A percentile compares a stretch with the other conserved stretches of the same genome.
Conservation (phyloP, 2,888 invertebrate species). For the Xestia xanthographa region DNA sequence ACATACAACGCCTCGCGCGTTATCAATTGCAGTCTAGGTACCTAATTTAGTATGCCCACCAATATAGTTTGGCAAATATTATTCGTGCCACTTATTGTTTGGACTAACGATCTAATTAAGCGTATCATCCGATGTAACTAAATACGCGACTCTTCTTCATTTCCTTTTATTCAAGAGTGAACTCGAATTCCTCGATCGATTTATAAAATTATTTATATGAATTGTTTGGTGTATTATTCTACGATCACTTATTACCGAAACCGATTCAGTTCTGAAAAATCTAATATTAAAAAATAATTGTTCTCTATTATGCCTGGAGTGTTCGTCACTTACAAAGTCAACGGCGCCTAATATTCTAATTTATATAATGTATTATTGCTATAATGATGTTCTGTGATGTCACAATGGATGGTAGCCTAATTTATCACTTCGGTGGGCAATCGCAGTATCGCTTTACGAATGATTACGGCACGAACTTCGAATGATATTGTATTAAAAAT, state of each 20-base stretch:
- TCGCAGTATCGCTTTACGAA: constrained; percentile 50
- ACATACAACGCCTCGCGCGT: neutral
- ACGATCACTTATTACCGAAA: constrained; percentile 49
- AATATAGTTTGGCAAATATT: constrained; percentile 34
- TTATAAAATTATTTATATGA: constrained; percentile 33
- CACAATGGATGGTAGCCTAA: constrained; percentile 61
- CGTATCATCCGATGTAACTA: constrained; percentile 48
- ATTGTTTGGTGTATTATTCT: constrained; percentile 44
- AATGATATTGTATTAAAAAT: constrained; percentile 39
- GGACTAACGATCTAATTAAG: constrained; percentile 48
- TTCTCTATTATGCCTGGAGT: constrained; percentile 53
- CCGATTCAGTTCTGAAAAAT: constrained; percentile 53
- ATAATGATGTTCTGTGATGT: constrained; percentile 54
- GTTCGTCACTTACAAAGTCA: constrained; percentile 35
- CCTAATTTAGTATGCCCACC: constrained; percentile 49
- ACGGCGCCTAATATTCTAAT: constrained; percentile 45
- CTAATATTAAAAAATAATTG: constrained; percentile 57
- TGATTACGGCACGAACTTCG: constrained; percentile 61
- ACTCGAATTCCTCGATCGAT: constrained; percentile 6
- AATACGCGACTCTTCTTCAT: constrained; percentile 37
- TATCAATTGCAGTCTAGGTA: constrained; percentile 4
- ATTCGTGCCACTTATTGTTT: constrained; percentile 29
- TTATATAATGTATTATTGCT: constrained; percentile 49
- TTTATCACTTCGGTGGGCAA: constrained; percentile 75
- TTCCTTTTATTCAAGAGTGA: constrained; percentile 12